Evolutionary conservation across 2,888 invertebrate genomes (phyloP), one percentile per base, ranked within the genome.

Genomic region (Synanthedon tipuliformis): DNA sequence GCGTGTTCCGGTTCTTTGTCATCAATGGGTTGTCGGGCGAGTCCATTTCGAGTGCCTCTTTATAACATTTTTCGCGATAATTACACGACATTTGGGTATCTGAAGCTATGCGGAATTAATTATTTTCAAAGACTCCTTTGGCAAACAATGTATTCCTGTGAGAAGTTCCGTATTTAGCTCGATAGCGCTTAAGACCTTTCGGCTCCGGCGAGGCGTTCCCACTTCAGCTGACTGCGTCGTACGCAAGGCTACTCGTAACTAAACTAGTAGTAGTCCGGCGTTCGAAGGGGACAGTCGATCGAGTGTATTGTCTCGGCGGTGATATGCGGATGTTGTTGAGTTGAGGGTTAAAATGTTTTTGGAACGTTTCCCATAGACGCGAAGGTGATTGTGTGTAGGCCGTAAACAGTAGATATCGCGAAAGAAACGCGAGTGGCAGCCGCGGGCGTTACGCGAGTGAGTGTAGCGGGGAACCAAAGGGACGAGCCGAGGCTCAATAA

Each of bases 11-110:
- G 84, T 89, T 90, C 90, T 90, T 90, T 90, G 90, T 90, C 90
- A 91, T 91, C 90, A 91, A 91, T 91, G 90, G 89, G 89, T 88
- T 86, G 88, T 87, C 88, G 89, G 90, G 80, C 87, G 84, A 89
- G 89, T 90, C 89, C 87, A 90, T 81, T 79, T 73, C 70, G 63
- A 71, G 78, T 79, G 72, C 68, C 66, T 63, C 72, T 78, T 60
- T 63, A 66, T 62, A 65, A 62, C 68, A 69, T 77, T 81, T 80
- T 77, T 73, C 73, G 61, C 69, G 60, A 71, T 66, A 75, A 74
- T 71, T 71, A 67, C 65, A 66, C 62, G 56, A 64, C 60, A 60
- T 71, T 65, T 62, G 56, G 56, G 59, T 54, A 15, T 1, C 13
- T 13, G 15, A 45, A 45, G 15, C 13, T n/a, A n/a, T 13, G 11